phyloP scores from a whole-genome alignment of 2,888 invertebrate genomes.

The Tanytarsus gracilentus region DNA sequence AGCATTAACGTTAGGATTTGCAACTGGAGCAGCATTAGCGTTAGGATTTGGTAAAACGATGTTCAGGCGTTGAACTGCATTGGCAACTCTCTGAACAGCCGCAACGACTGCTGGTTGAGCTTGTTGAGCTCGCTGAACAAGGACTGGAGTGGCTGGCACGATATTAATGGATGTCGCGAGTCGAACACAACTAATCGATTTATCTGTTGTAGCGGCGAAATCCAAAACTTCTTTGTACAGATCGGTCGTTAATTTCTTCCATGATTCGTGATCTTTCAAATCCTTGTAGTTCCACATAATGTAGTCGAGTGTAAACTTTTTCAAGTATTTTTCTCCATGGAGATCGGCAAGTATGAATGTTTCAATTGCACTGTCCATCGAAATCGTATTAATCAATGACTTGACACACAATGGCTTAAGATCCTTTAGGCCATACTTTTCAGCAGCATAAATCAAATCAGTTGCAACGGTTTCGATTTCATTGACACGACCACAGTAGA shows the following conservation, averaged over 20 bases:
- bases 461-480: not conserved
- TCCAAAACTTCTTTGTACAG: not conserved
- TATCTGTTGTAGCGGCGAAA: not conserved
- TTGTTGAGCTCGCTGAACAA: not conserved
- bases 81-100: too few species aligned
- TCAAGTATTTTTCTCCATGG: not conserved
- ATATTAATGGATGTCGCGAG: not conserved
- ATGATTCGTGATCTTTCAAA: not conserved
- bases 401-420: not conserved
- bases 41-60: too few species aligned
- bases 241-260: not conserved
- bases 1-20: too few species aligned
- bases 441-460: not conserved
- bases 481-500: not conserved
- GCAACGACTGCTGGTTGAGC: too few species aligned
- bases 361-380: not conserved
- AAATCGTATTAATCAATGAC: not conserved
- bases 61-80: too few species aligned
- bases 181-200: not conserved
- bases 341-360: not conserved
- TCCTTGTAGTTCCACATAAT: not conserved
- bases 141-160: not conserved
- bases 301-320: not conserved
- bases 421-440: not conserved
- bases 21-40: too few species aligned